Evolutionary conservation across 2,113 vertebrate genomes (phyloP), one percentile per base, ranked within the genome.

Genomic region (Thomomys bottae): DNA sequence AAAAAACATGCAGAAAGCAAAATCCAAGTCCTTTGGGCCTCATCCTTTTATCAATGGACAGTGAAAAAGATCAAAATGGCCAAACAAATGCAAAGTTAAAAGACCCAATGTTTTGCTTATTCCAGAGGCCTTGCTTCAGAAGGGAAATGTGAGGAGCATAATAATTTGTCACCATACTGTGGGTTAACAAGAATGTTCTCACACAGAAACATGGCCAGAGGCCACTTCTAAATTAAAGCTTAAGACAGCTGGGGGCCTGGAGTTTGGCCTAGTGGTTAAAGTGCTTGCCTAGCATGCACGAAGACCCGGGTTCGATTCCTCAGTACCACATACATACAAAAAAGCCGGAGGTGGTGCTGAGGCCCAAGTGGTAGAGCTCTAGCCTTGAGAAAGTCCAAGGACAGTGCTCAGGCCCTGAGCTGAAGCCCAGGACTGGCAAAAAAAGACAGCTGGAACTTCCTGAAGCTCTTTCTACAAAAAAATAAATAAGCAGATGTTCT

Each of bases 221-320:
- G 77, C 45, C 45, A 49, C 79, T 38, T 59, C 63, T 75, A 57
- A 93, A 84, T 83, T 84, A 80, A 88, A 80, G n/a, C 30, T 26
- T 73, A 54, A 64, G 81, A 59, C 26, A 38, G 9, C n/a, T 4
- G 11, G n/a, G 3, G n/a, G n/a, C n/a, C n/a, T n/a, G n/a, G n/a
- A n/a, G n/a, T n/a, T n/a, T n/a, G n/a, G n/a, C n/a, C n/a, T n/a
- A n/a, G n/a, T n/a, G n/a, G n/a, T n/a, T n/a, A n/a, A n/a, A n/a
- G n/a, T n/a, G n/a, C n/a, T n/a, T n/a, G n/a, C n/a, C n/a, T n/a
- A n/a, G n/a, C n/a, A n/a, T n/a, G n/a, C n/a, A n/a, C n/a, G n/a
- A n/a, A n/a, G n/a, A n/a, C n/a, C n/a, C n/a, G n/a, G n/a, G n/a
- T n/a, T n/a, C n/a, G n/a, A n/a, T n/a, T n/a, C n/a, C n/a, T n/a